phyloP scores from a whole-genome alignment of 2,888 invertebrate species.

The Pteria penguin region DNA sequence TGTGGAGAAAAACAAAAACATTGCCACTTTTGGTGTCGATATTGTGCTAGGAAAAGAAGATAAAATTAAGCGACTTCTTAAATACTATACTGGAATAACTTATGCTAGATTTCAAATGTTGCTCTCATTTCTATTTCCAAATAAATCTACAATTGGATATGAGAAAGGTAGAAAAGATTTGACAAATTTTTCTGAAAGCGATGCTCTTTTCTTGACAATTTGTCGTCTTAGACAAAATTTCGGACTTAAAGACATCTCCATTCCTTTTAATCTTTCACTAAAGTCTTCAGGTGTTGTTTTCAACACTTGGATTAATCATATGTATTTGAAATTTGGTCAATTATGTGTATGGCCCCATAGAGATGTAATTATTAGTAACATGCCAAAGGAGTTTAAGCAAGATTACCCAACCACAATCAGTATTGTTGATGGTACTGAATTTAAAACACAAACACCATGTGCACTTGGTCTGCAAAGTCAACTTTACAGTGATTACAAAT shows the following conservation, averaged over 20 bases:
- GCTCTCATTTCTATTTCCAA: constrained; percentile 35
- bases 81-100: constrained; percentile 29
- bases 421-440: constrained; percentile 49
- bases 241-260: constrained; percentile 22
- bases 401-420: constrained; percentile 43
- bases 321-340: constrained; percentile 41
- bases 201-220: constrained; percentile 37
- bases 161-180: constrained; percentile 1
- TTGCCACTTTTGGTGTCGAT: background rate
- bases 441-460: constrained; percentile 40
- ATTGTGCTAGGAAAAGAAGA: background rate
- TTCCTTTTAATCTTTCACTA: constrained; percentile 28
- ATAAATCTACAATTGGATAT: background rate
- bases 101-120: constrained; percentile 31
- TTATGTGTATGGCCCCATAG: constrained; percentile 45
- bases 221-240: constrained; percentile 32
- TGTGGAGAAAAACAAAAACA: no score
- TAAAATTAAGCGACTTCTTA: constrained; percentile 3
- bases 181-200: constrained; percentile 21
- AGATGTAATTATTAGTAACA: constrained; percentile 28
- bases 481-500: constrained; percentile 30
- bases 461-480: constrained; percentile 38
- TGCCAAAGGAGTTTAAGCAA: constrained; percentile 39
- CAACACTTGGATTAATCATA: constrained; percentile 43
- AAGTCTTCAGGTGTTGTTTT: constrained; percentile 39